Conservation (phyloP, 2,113 vertebrate genomes). For the Etia nguti region DNA sequence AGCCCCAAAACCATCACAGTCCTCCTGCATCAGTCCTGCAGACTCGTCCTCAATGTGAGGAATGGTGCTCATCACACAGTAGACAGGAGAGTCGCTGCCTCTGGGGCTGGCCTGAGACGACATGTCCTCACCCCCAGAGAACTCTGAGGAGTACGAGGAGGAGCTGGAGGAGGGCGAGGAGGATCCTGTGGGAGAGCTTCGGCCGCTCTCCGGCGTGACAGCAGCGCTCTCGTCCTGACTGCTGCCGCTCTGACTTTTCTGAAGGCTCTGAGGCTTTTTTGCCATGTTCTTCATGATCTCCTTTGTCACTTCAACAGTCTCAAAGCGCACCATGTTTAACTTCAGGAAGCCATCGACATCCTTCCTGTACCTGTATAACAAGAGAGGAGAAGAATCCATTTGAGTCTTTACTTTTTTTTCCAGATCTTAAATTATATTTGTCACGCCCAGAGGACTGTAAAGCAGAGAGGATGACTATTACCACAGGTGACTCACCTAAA, state of each 20-base stretch:
- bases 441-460: neutral
- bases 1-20: constrained; percentile 9
- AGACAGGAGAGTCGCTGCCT: constrained; percentile 58
- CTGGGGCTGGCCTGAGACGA: constrained; percentile 43
- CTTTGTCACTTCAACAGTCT: constrained; percentile 78
- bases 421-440: neutral
- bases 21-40: constrained; percentile 21
- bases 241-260: constrained; percentile 48
- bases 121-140: constrained; percentile 37
- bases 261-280: constrained; percentile 63
- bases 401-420: neutral
- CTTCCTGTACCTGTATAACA: constrained; percentile 67
- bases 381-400: neutral
- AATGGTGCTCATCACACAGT: constrained; percentile 71
- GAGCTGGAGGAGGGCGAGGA: constrained; percentile 57
- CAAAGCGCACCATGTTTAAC: constrained; percentile 75
- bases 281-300: constrained; percentile 82
- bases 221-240: constrained; percentile 33
- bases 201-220: constrained; percentile 7
- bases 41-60: constrained; percentile 58
- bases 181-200: constrained; percentile 33
- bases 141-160: constrained; percentile 54
- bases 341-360: constrained; percentile 68
- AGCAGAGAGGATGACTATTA: neutral
- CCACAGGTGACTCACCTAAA: constrained; percentile 63